Evolutionary conservation across 2,113 vertebrate species (phyloP), one percentile per base, ranked within the genome.

Genomic region (Triplophysa rosa): DNA sequence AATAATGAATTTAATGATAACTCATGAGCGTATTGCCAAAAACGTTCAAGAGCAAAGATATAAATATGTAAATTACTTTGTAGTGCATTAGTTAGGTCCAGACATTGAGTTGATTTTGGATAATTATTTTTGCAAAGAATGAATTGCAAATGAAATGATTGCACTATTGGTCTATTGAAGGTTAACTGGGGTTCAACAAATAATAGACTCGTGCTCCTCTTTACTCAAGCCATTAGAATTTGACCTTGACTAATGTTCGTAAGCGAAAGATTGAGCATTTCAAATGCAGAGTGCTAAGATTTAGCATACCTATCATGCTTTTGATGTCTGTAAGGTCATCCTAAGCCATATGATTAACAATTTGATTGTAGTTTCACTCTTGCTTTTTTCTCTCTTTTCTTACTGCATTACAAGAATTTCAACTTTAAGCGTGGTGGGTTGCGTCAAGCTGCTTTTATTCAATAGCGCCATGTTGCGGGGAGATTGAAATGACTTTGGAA

Each of bases 81-180:
- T 62, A 29, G 21, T 81, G 81, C 70, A 83, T 81, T 79, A 79
- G 33, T 56, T 61, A 52, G 10, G 42, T 45, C 42, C 42, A 45
- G 42, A 45, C 10, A 45, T 45, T 23, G 29, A 21, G 70, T 77
- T 81, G 71, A 83, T 86, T 86, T 71, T 26, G 10, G 37, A 79
- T 62, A 33, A 26, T 37, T 37, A 67, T 26, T 76, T 65, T 70
- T 78, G 62, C 45, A 23, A 78, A 74, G 56, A 77, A 81, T 47
- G 66, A 82, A 78, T 80, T 82, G 82, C 79, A 79, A 81, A 85
- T 83, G 82, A 77, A 83, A 81, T 83, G 81, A 83, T 81, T 61
- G 64, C 49, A 2, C 59, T 52, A 45, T 62, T 12, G 29, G 13
- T 29, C 45, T 80, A 78, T 73, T 77, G 71, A 80, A 80, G 69